phyloP scores from a whole-genome alignment of 2,888 invertebrate species.

The Lasioglossum pauxillum region DNA sequence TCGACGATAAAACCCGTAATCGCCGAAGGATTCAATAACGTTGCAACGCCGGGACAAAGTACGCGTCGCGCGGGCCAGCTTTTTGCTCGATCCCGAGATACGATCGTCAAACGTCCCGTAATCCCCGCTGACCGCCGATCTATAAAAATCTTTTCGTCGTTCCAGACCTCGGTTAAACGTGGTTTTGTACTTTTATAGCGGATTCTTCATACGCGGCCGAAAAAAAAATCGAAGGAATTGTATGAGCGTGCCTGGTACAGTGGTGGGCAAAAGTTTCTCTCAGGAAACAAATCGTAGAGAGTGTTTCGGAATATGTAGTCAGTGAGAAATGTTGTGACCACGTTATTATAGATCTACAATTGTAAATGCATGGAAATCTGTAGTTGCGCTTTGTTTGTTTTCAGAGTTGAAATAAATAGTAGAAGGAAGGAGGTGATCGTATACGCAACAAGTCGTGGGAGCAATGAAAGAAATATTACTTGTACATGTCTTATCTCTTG shows the following conservation, averaged over 20 bases:
- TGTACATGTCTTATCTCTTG: neutral
- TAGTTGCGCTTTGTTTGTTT: neutral
- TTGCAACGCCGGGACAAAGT: constrained; percentile 6
- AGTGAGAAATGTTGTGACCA: too few species aligned
- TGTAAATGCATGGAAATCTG: neutral
- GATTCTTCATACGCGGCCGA: neutral
- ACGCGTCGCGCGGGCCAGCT: neutral
- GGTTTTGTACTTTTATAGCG: neutral
- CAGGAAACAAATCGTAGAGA: neutral
- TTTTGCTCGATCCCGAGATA: neutral
- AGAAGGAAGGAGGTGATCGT: neutral
- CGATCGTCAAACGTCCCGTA: constrained; percentile 3
- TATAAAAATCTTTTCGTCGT: neutral
- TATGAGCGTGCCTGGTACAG: neutral
- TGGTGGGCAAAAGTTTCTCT: neutral
- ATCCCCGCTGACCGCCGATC: neutral
- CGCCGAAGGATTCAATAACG: constrained; percentile 33
- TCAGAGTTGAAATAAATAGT: neutral
- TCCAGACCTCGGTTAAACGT: neutral
- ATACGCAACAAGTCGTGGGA: neutral
- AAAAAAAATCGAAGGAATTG: neutral
- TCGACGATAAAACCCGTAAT: constrained; percentile 40
- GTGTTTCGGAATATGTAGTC: too few species aligned
- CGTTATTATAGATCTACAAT: too few species aligned
- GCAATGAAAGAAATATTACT: neutral